Evolutionary conservation across 2,888 invertebrate species (phyloP), one percentile per base, ranked within the genome.

Genomic region (Hyposoter didymator): DNA sequence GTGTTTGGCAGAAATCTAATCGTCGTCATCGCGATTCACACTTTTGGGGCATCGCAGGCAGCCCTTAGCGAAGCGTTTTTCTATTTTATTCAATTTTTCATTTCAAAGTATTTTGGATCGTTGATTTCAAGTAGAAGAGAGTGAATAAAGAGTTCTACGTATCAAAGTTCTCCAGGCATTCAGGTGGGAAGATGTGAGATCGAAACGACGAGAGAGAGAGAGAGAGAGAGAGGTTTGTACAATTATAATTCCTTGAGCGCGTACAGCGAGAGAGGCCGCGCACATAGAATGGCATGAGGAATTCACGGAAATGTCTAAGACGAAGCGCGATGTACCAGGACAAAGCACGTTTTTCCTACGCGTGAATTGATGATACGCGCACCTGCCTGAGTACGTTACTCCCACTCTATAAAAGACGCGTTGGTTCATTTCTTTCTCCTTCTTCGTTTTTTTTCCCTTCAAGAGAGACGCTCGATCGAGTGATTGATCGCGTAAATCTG

Each of bases 171-270:
- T 32, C 45, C 3, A 14, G 19, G 22, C 7, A 28, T 14, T 19
- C n/a, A 17, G 22, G 14, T 32, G 55, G 39, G 62, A 74, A 22
- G 22, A 59, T 39, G 74, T 45, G 59, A n/a, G 45, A 70, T 69
- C 55, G 62, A 76, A 76, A 32, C 62, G 47, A 47, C 19, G 70
- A 64, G 70, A 82, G 78, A 49, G 72, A 82, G 64, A 28, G 28
- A 28, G 28, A 28, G 28, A 28, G 70, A 64, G 70, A 82, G 78
- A 49, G 66, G 32, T 52, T 52, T 12, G 39, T 49, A 78, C 72
- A 45, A 82, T 82, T 78, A 73, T 70, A 78, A 82, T 82, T 82
- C 82, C 52, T 66, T 45, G 70, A 62, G 76, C 39, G 70, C 70
- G 39, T 59, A 47, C 14, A 59, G 28, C 55, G 52, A 28, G 82